These are phyloP conservation scores for Neofelis nebulosa DNA, from an alignment of 2,113 vertebrate species.

Conservation along the genomic window DNA sequence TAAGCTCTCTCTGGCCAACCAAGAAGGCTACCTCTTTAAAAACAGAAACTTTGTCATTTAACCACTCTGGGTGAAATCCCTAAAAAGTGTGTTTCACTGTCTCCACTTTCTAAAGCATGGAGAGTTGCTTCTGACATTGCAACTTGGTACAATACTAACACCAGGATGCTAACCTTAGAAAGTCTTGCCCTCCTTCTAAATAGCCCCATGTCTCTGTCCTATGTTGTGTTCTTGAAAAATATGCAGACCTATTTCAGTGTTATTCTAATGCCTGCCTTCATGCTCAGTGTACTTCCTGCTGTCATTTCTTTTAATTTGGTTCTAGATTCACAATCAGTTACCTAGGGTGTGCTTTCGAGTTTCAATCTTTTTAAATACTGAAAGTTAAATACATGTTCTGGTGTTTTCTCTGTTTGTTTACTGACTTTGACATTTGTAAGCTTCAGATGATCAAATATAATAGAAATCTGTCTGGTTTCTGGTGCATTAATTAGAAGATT, in stretches of 20 bases:
- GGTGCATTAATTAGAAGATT: background rate
- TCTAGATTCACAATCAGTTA: background rate
- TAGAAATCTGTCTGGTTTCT: background rate
- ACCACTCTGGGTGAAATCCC: background rate
- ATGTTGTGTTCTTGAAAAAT: background rate
- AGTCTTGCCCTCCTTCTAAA: background rate
- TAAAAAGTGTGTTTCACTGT: background rate
- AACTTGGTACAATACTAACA: background rate
- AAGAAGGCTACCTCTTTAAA: background rate
- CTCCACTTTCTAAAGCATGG: background rate
- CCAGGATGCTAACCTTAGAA: background rate
- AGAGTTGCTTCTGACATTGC: background rate
- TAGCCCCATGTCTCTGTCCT: too few species aligned
- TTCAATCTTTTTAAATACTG: background rate
- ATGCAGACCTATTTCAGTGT: rapidly evolving
- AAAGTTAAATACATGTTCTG: background rate
- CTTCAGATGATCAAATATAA: background rate
- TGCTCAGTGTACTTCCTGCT: background rate
- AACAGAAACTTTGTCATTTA: background rate
- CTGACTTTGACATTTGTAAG: background rate
- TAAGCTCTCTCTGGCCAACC: too few species aligned
- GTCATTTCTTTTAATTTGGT: background rate
- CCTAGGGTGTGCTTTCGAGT: background rate
- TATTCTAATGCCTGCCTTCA: background rate
- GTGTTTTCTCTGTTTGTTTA: background rate